phyloP scores from a whole-genome alignment of 2,113 vertebrate genomes.

The Ophthalmolycus amberensis region DNA sequence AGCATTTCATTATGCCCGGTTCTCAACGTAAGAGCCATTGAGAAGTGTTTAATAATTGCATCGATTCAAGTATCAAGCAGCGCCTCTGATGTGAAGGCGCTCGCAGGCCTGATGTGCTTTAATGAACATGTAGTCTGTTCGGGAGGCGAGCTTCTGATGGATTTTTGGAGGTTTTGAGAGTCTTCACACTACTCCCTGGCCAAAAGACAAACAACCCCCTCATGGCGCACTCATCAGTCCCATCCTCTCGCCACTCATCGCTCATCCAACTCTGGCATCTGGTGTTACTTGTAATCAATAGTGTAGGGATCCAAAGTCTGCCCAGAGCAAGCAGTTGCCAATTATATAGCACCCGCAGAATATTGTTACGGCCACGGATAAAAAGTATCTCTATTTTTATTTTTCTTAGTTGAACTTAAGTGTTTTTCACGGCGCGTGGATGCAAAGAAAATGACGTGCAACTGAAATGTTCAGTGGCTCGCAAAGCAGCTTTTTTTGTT shows the following conservation, averaged over 20 bases:
- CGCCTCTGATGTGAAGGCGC: background rate
- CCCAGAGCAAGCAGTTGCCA: slow-evolving; percentile 59
- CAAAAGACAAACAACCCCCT: slow-evolving; percentile 78
- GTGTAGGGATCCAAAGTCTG: slow-evolving; percentile 59
- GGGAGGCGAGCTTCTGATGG: slow-evolving; percentile 65
- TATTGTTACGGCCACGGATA: slow-evolving; percentile 20
- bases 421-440: background rate
- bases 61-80: background rate
- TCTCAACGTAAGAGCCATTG: background rate
- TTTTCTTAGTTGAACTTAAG: background rate
- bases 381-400: slow-evolving; percentile 14
- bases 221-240: slow-evolving; percentile 75
- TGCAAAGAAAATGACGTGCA: background rate
- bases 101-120: slow-evolving; percentile 24
- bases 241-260: slow-evolving; percentile 71
- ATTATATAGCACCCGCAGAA: slow-evolving; percentile 55
- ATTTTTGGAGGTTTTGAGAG: slow-evolving; percentile 65
- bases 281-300: slow-evolving; percentile 79
- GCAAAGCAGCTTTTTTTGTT: background rate
- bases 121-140: slow-evolving; percentile 62
- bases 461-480: slow-evolving; percentile 3
- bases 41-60: background rate
- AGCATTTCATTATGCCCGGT: background rate
- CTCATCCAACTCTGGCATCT: slow-evolving; percentile 78
- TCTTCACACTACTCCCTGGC: slow-evolving; percentile 71